phyloP scores from a whole-genome alignment of 1,140 invertebrate genomes.

The Eubasilissa regina region DNA sequence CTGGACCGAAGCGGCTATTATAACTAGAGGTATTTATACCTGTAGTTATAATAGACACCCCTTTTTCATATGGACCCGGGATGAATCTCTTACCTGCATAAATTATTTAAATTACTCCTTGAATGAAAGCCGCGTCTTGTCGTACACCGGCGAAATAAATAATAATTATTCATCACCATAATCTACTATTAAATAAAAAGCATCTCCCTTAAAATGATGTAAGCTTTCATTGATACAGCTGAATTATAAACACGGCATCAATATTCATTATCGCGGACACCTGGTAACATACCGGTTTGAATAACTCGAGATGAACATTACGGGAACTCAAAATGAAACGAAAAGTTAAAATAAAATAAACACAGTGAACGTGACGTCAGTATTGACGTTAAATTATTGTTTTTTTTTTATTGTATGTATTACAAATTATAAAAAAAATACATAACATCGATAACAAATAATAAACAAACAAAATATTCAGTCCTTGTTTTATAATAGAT shows the following conservation, averaged over 20 bases:
- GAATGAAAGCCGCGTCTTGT: not conserved
- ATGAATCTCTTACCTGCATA: constrained; percentile 2
- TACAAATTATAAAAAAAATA: too few species aligned
- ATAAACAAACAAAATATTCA: too few species aligned
- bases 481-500: too few species aligned
- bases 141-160: not conserved
- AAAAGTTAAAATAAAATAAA: constrained; percentile 18
- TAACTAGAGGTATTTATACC: not conserved
- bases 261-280: constrained; percentile 24
- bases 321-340: constrained; percentile 2
- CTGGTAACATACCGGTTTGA: constrained; percentile 23
- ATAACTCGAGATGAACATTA: constrained; percentile 5
- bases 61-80: constrained; percentile 1
- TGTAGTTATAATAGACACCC: constrained; percentile 20
- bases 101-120: too few species aligned
- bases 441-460: too few species aligned
- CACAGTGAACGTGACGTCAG: not conserved
- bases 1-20: not conserved
- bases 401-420: not conserved
- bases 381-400: not conserved
- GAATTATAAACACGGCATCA: constrained; percentile 4
- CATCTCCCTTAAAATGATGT: not conserved
- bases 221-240: constrained; percentile 3
- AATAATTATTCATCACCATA: not conserved
- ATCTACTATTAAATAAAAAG: not conserved